These are phyloP conservation scores for Vicugna pacos DNA, from an alignment of 2,113 vertebrate species.

Conservation along the genomic window DNA sequence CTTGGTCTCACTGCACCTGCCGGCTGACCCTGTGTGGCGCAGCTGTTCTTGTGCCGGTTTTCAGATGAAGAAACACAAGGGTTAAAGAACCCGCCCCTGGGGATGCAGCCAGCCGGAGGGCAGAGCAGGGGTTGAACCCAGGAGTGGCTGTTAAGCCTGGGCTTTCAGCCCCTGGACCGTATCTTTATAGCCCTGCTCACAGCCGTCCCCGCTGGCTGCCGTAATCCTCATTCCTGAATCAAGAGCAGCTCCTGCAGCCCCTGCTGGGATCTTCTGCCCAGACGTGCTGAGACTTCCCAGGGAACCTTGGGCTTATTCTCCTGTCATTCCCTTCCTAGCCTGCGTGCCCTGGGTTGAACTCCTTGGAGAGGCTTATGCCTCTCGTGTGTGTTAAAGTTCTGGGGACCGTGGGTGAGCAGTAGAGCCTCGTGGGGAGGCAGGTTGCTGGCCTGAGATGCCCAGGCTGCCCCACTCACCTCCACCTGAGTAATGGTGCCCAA, in stretches of 20 bases:
- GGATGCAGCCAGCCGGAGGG: not conserved
- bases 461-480: not conserved
- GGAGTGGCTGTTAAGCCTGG: not conserved
- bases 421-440: not conserved
- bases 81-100: not conserved
- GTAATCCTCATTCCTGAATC: not conserved
- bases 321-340: accelerated
- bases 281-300: not conserved
- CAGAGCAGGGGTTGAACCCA: not conserved
- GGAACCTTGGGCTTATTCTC: not conserved
- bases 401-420: not conserved
- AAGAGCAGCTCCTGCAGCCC: not conserved
- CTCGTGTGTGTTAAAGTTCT: not conserved
- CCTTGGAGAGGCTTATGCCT: not conserved
- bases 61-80: not conserved
- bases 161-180: not conserved
- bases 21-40: accelerated
- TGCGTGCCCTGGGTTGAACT: not conserved
- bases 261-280: not conserved
- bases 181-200: not conserved
- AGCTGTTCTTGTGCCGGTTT: not conserved
- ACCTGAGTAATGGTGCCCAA: not conserved
- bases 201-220: not conserved
- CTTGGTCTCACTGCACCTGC: not conserved
- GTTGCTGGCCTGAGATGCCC: not conserved